Evolutionary conservation across 2,888 invertebrate species (phyloP).

Genomic region (Folsomia manolachei): DNA sequence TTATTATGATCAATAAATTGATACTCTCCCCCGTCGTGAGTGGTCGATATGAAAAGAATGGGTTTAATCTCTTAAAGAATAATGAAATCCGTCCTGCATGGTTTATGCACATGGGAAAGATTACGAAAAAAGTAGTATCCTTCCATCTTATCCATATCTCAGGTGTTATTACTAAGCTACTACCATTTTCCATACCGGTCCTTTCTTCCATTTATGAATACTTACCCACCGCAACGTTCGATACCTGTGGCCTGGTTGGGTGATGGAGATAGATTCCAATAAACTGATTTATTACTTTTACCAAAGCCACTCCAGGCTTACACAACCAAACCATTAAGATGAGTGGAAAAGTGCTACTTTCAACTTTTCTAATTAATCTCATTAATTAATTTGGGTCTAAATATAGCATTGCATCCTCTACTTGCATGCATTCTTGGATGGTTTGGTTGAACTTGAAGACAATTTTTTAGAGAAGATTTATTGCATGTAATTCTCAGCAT

Average conservation of each 20-base stretch:
- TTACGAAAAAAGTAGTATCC: background rate
- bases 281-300: conserved; percentile 16
- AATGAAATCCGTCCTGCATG: background rate
- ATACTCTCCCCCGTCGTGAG: conserved; percentile 23
- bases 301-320: background rate
- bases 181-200: background rate
- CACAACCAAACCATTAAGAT: conserved; percentile 3
- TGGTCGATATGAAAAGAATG: conserved; percentile 22
- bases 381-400: conserved; percentile 15
- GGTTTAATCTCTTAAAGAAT: conserved; percentile 1
- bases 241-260: conserved; percentile 12
- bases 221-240: background rate
- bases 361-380: conserved; percentile 23
- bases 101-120: background rate
- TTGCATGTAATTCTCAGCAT: no score
- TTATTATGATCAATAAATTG: conserved; percentile 25
- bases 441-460: no score
- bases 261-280: no score
- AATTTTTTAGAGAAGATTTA: no score
- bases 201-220: no score
- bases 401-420: background rate
- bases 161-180: conserved; percentile 9
- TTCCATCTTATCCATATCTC: background rate
- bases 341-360: conserved; percentile 11
- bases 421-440: background rate